Conservation (phyloP, 1,140 invertebrate genomes). For the Temnothorax curvispinosus region DNA sequence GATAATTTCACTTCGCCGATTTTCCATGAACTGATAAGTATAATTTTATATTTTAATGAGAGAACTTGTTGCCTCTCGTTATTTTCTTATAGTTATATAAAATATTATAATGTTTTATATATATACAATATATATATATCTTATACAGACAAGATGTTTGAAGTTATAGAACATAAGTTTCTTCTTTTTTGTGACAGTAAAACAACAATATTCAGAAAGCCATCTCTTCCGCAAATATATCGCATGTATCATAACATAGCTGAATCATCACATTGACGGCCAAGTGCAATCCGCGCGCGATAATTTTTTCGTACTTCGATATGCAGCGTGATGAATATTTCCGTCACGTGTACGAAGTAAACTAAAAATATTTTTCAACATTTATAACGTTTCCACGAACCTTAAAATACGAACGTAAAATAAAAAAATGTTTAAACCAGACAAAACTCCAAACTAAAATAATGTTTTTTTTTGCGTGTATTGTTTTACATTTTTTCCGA, state of each 20-base stretch:
- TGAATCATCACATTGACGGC: neutral
- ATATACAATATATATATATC: neutral
- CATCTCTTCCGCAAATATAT: constrained; percentile 2
- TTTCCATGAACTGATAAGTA: neutral
- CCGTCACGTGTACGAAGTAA: neutral
- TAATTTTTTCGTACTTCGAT: constrained; percentile 32
- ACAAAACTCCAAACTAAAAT: neutral
- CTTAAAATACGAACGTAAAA: neutral
- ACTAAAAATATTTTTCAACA: neutral
- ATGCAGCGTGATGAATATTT: neutral
- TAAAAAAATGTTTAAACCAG: neutral
- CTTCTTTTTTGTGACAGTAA: neutral
- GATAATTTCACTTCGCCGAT: neutral
- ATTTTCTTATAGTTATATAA: neutral
- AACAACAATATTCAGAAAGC: constrained; percentile 6
- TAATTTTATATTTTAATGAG: neutral
- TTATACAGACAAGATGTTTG: neutral
- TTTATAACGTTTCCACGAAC: neutral
- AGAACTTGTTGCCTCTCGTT: neutral
- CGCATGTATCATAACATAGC: constrained; percentile 28
- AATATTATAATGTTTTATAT: neutral
- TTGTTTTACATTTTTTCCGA: neutral
- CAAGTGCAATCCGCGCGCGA: neutral
- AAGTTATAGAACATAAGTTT: neutral
- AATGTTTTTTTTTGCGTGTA: neutral